Conservation (phyloP, 2,113 vertebrate species). For the Heteronetta atricapilla region DNA sequence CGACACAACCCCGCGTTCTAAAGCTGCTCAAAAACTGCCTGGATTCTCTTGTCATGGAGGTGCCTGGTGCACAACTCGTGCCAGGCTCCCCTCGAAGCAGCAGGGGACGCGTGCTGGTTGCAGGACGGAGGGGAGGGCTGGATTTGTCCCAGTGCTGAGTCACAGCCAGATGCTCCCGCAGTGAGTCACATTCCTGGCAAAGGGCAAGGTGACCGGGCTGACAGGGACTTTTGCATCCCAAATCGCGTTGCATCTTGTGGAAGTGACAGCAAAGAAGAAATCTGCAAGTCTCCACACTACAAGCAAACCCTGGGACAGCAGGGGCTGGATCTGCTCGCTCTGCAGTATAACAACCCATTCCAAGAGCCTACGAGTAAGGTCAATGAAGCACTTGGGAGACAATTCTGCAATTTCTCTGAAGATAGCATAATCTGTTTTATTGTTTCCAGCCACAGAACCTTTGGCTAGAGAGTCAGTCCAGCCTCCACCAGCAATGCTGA, state of each 20-base stretch:
- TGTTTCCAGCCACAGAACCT: background rate
- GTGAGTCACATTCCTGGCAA: background rate
- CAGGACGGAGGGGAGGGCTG: background rate
- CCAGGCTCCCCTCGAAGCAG: background rate
- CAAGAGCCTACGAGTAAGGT: background rate
- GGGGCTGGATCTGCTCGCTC: background rate
- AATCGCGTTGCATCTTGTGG: background rate
- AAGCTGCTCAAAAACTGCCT: background rate
- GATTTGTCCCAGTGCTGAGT: background rate
- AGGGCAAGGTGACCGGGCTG: background rate
- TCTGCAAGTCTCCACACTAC: background rate
- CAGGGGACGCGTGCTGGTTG: background rate
- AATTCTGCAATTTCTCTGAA: background rate
- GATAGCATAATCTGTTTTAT: background rate
- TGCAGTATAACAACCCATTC: background rate
- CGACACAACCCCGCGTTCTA: accelerated
- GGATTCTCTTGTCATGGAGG: background rate
- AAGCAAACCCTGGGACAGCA: background rate
- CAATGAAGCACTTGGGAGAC: background rate
- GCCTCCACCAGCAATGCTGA: background rate
- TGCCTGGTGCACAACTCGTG: no score
- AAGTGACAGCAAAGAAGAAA: background rate
- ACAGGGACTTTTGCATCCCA: background rate
- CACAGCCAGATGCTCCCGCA: background rate
- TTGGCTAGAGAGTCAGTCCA: background rate